These are phyloP conservation scores for Paraplagusia blochii DNA, from an alignment of 2,113 vertebrate species.

Conservation along the genomic window DNA sequence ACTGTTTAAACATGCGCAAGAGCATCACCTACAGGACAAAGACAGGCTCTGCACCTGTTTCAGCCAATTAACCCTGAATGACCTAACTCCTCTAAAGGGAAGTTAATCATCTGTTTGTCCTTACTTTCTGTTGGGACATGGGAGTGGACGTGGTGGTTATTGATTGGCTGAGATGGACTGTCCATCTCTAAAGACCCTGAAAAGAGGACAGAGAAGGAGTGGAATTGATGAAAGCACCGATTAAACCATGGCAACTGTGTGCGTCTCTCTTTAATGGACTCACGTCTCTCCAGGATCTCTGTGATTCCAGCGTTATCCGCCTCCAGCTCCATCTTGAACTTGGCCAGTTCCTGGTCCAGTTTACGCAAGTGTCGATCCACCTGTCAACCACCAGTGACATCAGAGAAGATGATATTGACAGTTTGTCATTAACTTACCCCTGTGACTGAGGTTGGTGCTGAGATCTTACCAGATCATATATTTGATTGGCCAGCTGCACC, in stretches of 20 bases:
- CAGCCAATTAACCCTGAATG: no score
- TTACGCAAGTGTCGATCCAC: conserved; percentile 97
- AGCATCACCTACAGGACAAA: not conserved
- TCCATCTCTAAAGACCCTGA: conserved; percentile 94
- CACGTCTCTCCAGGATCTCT: conserved; percentile 92
- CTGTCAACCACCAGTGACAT: conserved; percentile 59
- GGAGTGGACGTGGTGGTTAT: conserved; percentile 96
- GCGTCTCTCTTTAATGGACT: not conserved
- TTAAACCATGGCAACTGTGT: no score
- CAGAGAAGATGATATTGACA: not conserved
- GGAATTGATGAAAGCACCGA: no score
- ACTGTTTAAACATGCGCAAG: not conserved
- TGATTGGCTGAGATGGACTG: conserved; percentile 94
- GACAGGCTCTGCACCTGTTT: not conserved
- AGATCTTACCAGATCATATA: conserved; percentile 95
- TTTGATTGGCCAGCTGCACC: conserved; percentile 98
- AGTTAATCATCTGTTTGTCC: no score
- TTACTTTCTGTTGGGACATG: conserved; percentile 92
- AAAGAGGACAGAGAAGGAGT: not conserved
- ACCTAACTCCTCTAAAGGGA: no score
- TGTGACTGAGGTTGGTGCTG: not conserved
- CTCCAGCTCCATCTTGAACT: conserved; percentile 99
- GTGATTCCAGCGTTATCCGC: conserved; percentile 99
- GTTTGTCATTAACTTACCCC: not conserved
- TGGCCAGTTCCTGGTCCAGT: conserved; percentile 96